phyloP scores from a whole-genome alignment of 2,888 invertebrate genomes.

The Ormyrus rosae region DNA sequence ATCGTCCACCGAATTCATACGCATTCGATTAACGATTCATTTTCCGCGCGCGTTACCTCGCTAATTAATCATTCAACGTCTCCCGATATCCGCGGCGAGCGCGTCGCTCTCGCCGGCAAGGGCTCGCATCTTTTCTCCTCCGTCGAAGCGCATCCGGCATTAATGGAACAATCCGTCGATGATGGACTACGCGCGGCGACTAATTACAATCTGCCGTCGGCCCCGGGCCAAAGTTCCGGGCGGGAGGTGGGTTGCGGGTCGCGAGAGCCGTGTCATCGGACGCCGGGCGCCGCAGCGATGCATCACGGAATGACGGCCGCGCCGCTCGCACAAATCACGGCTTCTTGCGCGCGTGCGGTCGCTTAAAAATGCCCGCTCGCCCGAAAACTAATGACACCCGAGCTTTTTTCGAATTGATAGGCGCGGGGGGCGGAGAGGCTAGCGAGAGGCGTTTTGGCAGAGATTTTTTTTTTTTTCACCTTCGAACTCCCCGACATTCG shows the following conservation, averaged over 20 bases:
- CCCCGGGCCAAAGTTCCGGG: background rate
- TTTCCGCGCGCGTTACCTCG: too few species aligned
- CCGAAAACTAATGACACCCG: background rate
- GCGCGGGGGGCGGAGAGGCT: too few species aligned
- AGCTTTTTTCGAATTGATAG: too few species aligned
- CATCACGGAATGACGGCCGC: slow-evolving; percentile 69
- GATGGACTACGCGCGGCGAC: slow-evolving; percentile 17
- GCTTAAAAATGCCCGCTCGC: background rate
- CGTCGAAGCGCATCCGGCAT: background rate
- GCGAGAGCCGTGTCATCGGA: slow-evolving; percentile 65
- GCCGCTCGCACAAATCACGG: slow-evolving; percentile 44
- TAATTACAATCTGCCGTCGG: slow-evolving; percentile 25
- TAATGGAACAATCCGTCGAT: slow-evolving; percentile 1
- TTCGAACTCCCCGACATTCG: too few species aligned
- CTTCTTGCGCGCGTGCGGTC: background rate
- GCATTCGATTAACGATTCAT: too few species aligned
- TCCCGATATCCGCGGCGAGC: too few species aligned
- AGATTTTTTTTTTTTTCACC: background rate
- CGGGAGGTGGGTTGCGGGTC: too few species aligned
- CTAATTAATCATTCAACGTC: too few species aligned
- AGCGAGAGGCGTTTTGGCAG: background rate
- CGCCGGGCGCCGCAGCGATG: slow-evolving; percentile 71
- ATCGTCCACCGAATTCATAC: too few species aligned
- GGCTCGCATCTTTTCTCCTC: background rate
- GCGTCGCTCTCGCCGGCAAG: too few species aligned